A percentile compares a stretch with the other conserved stretches of the same genome.
Evolutionary conservation across 2,797 vertebrate genomes (phyloP).

Genomic region (Lagodon rhomboides): DNA sequence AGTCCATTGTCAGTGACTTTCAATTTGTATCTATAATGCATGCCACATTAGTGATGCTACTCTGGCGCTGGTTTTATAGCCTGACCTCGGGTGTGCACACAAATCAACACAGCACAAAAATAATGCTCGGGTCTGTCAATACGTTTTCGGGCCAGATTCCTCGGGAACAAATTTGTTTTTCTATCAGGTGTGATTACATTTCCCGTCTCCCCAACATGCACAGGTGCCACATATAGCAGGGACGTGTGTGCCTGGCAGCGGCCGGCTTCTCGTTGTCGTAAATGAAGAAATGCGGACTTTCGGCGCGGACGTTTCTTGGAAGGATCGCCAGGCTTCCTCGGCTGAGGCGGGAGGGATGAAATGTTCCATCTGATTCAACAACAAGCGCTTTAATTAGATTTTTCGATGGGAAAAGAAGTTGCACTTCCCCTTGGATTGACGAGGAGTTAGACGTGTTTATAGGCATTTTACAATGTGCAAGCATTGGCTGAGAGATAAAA

Average conservation of each 20-base stretch:
- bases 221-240: conserved; percentile 13
- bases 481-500: not conserved
- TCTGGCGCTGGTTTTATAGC: conserved; percentile 16
- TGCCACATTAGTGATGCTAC: conserved; percentile 37
- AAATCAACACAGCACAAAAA: conserved; percentile 21
- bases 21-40: conserved; percentile 31
- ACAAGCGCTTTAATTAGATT: not conserved
- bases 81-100: conserved; percentile 21
- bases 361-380: conserved; percentile 19
- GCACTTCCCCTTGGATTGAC: not conserved
- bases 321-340: conserved; percentile 1
- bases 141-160: conserved; percentile 10
- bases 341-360: not conserved
- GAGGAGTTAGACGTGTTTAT: not conserved
- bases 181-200: conserved; percentile 42
- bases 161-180: conserved; percentile 35
- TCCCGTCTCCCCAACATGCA: conserved; percentile 33
- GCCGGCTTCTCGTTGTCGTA: conserved; percentile 6
- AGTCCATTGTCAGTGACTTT: conserved; percentile 34
- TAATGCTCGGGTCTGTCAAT: conserved; percentile 9
- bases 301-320: conserved; percentile 10
- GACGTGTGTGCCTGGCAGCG: not conserved
- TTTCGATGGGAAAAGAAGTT: conserved; percentile 8
- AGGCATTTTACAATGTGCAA: not conserved
- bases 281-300: conserved; percentile 27